These are phyloP conservation scores for Tangara arthus DNA, from an alignment of 2,797 vertebrate species.

Conservation along the genomic window DNA sequence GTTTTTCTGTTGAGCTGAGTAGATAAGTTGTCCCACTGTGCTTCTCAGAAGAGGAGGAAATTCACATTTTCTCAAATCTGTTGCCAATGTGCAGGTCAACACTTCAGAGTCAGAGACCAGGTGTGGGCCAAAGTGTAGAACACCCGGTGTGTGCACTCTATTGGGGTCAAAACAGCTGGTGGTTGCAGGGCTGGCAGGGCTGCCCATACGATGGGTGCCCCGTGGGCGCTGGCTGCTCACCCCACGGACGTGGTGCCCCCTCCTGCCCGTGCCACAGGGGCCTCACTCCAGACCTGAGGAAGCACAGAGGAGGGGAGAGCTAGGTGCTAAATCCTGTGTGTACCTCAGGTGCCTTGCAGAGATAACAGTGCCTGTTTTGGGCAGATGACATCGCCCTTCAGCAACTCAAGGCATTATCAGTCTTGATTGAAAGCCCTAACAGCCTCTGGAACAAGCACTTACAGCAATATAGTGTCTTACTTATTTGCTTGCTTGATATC, in stretches of 20 bases:
- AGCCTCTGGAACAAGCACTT: background rate
- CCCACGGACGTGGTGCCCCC: rapidly evolving
- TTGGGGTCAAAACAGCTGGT: rapidly evolving
- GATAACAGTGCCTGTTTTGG: background rate
- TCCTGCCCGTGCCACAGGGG: background rate
- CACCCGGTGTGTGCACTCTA: rapidly evolving
- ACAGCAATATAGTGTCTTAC: background rate
- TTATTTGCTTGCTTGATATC: background rate
- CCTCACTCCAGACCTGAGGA: background rate
- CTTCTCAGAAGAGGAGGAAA: background rate
- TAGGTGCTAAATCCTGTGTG: background rate
- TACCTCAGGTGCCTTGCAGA: background rate
- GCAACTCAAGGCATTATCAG: background rate
- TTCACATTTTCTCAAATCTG: background rate
- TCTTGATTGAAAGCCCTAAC: background rate
- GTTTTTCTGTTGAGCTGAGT: background rate
- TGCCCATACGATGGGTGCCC: rapidly evolving
- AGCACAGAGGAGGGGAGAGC: background rate
- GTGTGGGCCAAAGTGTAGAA: rapidly evolving
- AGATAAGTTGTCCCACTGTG: background rate
- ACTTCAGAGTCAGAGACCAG: background rate
- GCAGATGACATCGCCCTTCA: background rate
- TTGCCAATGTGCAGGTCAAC: background rate
- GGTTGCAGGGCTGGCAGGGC: background rate
- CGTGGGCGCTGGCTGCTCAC: background rate